Conservation (phyloP, 2,113 vertebrate genomes). For the Bufo gargarizans region DNA sequence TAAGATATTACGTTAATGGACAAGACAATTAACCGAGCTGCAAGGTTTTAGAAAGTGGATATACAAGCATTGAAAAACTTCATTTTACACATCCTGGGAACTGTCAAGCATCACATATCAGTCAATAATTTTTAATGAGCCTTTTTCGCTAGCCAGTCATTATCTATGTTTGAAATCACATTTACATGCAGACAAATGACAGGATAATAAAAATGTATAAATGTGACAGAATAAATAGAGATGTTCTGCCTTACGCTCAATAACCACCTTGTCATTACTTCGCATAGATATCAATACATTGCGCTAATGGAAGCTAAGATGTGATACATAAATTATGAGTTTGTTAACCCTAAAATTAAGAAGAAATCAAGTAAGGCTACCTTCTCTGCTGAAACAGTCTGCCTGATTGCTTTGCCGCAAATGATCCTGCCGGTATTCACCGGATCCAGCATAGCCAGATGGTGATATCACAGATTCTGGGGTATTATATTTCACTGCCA, state of each 20-base stretch:
- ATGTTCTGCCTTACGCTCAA: background rate
- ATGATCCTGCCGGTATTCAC: no score
- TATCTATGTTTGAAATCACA: background rate
- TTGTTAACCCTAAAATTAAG: no score
- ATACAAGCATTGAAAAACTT: background rate
- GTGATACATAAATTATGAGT: no score
- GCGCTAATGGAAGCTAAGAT: background rate
- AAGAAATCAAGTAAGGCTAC: no score
- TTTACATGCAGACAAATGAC: background rate
- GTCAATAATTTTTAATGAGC: background rate
- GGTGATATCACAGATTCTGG: no score
- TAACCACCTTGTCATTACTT: conserved; percentile 1
- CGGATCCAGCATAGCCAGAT: no score
- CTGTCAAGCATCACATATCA: background rate
- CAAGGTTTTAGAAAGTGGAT: background rate
- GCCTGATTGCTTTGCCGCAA: no score
- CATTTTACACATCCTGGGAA: background rate
- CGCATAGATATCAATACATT: background rate
- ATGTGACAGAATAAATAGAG: background rate
- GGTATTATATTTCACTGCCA: no score
- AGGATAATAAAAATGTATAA: background rate
- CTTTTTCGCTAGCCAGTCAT: background rate
- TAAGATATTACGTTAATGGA: background rate
- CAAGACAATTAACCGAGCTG: background rate
- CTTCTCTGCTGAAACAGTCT: no score